Conservation (phyloP, 2,888 invertebrate species). For the Agonopterix alstromeriana region DNA sequence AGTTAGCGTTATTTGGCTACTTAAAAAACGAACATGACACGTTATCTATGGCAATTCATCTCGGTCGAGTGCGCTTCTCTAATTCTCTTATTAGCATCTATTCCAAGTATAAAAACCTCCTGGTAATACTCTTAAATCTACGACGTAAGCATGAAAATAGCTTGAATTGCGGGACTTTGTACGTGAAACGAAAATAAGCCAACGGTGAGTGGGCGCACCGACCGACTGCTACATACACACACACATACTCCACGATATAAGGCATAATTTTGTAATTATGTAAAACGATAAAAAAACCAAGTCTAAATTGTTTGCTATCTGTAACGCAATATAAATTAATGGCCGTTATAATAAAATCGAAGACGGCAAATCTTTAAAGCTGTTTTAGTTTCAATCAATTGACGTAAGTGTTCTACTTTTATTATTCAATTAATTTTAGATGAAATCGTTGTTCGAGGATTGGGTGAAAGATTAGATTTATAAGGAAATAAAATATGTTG, state of each 20-base stretch:
- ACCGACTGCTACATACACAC: slow-evolving; percentile 26
- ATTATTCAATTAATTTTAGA: slow-evolving; percentile 42
- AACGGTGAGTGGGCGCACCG: slow-evolving; percentile 52
- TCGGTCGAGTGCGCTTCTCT: slow-evolving; percentile 48
- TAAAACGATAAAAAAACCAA: slow-evolving; percentile 65
- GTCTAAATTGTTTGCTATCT: slow-evolving; percentile 63
- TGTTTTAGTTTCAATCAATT: slow-evolving; percentile 49
- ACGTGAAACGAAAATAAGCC: not conserved
- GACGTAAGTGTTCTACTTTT: slow-evolving; percentile 56
- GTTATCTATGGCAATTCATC: slow-evolving; percentile 63
- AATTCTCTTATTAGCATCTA: slow-evolving; percentile 40
- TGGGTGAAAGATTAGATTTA: slow-evolving; percentile 12
- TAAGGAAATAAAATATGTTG: slow-evolving; percentile 9
- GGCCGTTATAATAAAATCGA: slow-evolving; percentile 57
- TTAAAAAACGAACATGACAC: slow-evolving; percentile 57
- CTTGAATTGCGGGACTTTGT: no score
- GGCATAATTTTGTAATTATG: slow-evolving; percentile 72
- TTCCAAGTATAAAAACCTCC: not conserved
- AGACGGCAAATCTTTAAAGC: slow-evolving; percentile 57
- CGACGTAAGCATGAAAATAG: no score
- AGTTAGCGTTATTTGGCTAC: slow-evolving; percentile 50
- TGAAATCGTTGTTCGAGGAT: slow-evolving; percentile 7
- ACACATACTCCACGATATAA: slow-evolving; percentile 51
- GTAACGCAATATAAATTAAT: slow-evolving; percentile 70
- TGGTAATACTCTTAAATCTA: slow-evolving; percentile 6